Evolutionary conservation across 2,888 invertebrate species (phyloP).

Genomic region (Diarsia rubi): DNA sequence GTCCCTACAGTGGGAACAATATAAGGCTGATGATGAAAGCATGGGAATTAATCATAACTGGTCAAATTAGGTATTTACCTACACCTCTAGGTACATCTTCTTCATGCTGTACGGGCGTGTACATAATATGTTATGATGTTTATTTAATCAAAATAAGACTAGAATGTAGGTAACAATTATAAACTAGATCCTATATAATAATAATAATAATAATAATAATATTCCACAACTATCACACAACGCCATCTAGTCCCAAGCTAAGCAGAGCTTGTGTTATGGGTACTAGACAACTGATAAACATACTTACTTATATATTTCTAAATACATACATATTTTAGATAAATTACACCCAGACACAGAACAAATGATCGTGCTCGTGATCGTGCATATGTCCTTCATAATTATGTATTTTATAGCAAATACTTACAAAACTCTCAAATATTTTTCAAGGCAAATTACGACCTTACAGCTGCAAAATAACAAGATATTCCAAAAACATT

Average conservation of each 20-base stretch:
- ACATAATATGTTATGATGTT: neutral
- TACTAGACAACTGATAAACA: too few species aligned
- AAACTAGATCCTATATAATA: neutral
- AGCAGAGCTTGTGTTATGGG: too few species aligned
- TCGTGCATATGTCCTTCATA: too few species aligned
- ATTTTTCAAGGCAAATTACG: neutral
- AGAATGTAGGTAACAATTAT: neutral
- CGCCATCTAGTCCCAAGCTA: too few species aligned
- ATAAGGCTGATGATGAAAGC: too few species aligned
- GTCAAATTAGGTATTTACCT: neutral
- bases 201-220: too few species aligned
- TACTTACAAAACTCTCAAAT: neutral
- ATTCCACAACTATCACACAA: too few species aligned
- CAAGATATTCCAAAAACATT: slow-evolving; percentile 10
- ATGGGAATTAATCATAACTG: neutral
- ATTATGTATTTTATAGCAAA: neutral
- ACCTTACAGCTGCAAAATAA: slow-evolving; percentile 4
- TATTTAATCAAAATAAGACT: neutral
- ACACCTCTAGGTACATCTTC: neutral
- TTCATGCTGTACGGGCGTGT: neutral
- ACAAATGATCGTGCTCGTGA: too few species aligned
- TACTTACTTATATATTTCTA: too few species aligned
- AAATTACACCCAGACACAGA: too few species aligned
- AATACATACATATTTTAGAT: too few species aligned
- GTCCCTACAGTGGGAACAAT: too few species aligned